A percentile compares a stretch with the other conserved stretches of the same genome.
phyloP scores from a whole-genome alignment of 2,888 invertebrate genomes.

The Lepidocyrtinus sp. region DNA sequence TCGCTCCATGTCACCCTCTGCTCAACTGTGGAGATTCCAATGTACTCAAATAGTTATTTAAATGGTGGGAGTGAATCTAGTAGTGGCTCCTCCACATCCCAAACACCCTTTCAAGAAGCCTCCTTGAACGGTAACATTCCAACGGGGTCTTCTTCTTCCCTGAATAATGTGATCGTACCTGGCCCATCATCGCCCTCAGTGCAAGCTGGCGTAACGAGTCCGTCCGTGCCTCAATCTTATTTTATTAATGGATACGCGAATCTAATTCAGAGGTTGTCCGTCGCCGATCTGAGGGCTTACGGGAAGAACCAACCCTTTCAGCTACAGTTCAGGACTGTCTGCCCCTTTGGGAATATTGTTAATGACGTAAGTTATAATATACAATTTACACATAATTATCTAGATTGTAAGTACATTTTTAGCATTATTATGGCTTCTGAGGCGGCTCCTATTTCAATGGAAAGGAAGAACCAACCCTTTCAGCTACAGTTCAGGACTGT shows the following conservation, averaged over 20 bases:
- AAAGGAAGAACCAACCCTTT: conserved; percentile 58
- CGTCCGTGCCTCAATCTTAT: conserved; percentile 49
- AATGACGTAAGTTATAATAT: conserved; percentile 69
- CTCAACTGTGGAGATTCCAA: conserved; percentile 31
- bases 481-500: conserved; percentile 66
- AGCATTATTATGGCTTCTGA: too few species aligned
- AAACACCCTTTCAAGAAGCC: conserved; percentile 24
- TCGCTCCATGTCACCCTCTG: conserved; percentile 32
- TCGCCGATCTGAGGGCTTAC: conserved; percentile 53
- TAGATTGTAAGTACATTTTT: too few species aligned
- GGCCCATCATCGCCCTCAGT: conserved; percentile 36
- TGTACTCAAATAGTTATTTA: conserved; percentile 26
- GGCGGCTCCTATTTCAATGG: too few species aligned
- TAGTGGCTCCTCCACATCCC: conserved; percentile 31
- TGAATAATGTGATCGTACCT: conserved; percentile 38
- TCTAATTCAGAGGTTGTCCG: conserved; percentile 59
- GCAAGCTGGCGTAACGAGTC: conserved; percentile 22
- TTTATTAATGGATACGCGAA: conserved; percentile 66
- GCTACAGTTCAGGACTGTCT: conserved; percentile 66
- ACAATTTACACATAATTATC: too few species aligned
- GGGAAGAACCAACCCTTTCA: conserved; percentile 60
- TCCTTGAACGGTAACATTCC: conserved; percentile 31
- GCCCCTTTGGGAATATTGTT: conserved; percentile 67
- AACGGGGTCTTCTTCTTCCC: conserved; percentile 40
- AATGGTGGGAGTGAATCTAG: conserved; percentile 48